Percentiles rank a stretch among this genome's conserved stretches.
phyloP scores from a whole-genome alignment of 2,113 vertebrate species.

The Bungarus multicinctus region DNA sequence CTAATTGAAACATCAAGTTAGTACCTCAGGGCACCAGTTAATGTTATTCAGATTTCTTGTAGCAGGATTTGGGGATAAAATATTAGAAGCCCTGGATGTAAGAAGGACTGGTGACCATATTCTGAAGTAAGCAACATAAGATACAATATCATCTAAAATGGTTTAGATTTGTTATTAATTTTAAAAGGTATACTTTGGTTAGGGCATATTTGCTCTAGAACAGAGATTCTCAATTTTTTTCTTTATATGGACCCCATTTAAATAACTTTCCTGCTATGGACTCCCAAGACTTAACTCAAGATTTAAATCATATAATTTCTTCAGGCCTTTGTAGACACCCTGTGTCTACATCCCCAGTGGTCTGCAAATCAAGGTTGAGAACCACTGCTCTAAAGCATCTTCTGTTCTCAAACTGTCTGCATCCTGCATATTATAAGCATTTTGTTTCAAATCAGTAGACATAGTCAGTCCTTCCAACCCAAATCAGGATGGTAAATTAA shows the following conservation, averaged over 20 bases:
- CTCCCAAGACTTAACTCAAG: not conserved
- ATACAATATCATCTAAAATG: not conserved
- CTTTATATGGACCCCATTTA: not conserved
- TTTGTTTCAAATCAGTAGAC: not conserved
- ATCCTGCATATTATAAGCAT: not conserved
- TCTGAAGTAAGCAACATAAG: not conserved
- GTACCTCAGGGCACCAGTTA: not conserved
- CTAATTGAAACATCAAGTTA: not conserved
- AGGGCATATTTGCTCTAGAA: not conserved
- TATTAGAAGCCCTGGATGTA: not conserved
- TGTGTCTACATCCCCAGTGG: not conserved
- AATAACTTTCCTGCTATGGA: not conserved
- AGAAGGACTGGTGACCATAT: not conserved
- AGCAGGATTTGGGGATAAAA: not conserved
- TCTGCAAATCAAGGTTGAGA: not conserved
- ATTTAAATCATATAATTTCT: not conserved
- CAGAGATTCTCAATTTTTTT: not conserved
- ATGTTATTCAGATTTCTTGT: not conserved
- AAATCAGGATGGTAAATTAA: not conserved
- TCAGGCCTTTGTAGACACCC: not conserved
- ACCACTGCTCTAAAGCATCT: not conserved
- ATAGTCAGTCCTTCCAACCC: not conserved
- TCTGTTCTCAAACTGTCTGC: not conserved
- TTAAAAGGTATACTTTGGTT: not conserved
- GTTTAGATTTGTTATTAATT: not conserved